phyloP scores from a whole-genome alignment of 2,113 vertebrate species.

The Phycodurus eques region DNA sequence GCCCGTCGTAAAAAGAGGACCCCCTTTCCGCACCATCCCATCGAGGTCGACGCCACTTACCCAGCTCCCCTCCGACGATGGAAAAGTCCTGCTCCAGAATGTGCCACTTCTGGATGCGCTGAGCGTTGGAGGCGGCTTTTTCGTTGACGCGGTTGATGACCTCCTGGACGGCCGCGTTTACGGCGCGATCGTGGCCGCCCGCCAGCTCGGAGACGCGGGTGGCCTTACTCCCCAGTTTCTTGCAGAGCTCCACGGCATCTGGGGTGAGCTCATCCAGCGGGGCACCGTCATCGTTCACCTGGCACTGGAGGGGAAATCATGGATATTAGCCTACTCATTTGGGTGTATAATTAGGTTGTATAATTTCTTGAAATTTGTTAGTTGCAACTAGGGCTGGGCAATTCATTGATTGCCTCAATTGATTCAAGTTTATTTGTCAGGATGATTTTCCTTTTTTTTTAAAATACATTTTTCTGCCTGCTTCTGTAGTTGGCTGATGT shows the following conservation, averaged over 20 bases:
- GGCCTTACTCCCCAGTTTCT: constrained; percentile 78
- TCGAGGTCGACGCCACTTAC: constrained; percentile 66
- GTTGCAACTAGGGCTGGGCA: too few species aligned
- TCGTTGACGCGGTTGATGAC: constrained; percentile 80
- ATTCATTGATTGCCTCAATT: too few species aligned
- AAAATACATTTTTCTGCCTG: too few species aligned
- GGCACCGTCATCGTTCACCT: constrained; percentile 63
- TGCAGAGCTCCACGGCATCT: constrained; percentile 78
- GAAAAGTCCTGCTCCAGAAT: constrained; percentile 88
- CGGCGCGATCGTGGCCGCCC: constrained; percentile 59
- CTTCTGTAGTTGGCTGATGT: too few species aligned
- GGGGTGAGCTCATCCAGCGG: constrained; percentile 77
- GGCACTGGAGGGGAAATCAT: constrained; percentile 66
- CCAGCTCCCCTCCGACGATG: constrained; percentile 80
- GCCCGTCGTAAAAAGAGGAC: not conserved
- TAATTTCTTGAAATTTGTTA: not conserved
- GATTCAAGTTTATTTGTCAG: too few species aligned
- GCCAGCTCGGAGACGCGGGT: constrained; percentile 77
- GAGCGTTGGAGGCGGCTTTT: constrained; percentile 77
- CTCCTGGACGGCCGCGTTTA: constrained; percentile 81
- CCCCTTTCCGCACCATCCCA: too few species aligned
- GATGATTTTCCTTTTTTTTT: too few species aligned
- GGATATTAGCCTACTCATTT: too few species aligned
- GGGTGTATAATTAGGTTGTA: too few species aligned
- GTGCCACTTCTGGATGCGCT: constrained; percentile 87